Base-by-base conservation (phyloP, 2,797 vertebrate genomes). In the Caiman crocodilus region DNA sequence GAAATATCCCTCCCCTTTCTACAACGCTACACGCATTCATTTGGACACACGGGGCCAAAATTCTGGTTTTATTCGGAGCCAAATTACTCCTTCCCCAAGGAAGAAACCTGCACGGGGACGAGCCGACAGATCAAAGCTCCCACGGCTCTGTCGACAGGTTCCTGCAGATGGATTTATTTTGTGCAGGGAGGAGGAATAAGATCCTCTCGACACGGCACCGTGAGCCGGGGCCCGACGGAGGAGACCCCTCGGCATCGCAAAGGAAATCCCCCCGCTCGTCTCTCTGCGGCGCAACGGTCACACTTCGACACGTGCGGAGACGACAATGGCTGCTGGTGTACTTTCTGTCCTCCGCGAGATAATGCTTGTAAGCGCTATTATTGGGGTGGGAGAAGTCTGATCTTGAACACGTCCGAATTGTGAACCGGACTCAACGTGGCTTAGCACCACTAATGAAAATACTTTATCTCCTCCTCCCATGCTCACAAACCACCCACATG, bases 381-480 rank as follows among this genome's bases (percentile, higher is more conserved):
- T 94, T n/a, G 81, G 60, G 95, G 95, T 94, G 95, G 95, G 92
- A 85, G 91, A 93, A 88, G 91, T 94, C 26, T 90, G 82, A 91
- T 97, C 97, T 98, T 97, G 94, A 97, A 97, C 97, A 97, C 90
- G 69, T 50, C 82, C 92, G 71, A 94, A 93, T 85, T 84, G 61
- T 50, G 94, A 96, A 94, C 96, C 94, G 97, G 98, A 98, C 98
- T 98, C 98, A 98, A 97, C 98, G 98, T 98, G 98, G 98, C 98
- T 98, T 98, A 97, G 98, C 98, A 98, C 98, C 98, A 97, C 98
- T 99, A 99, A 99, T 99, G 98, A 99, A 98, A 99, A 98, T 96
- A 97, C 94, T 98, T 98, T 98, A 98, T 98, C 98, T 98, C 95
- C 95, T 94, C 97, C 79, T 17, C 96, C 97, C 97, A 96, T 96